Evolutionary conservation across 1,140 invertebrate genomes (phyloP), one percentile per base, ranked within the genome.

Genomic region (Scaptomyza graminum): DNA sequence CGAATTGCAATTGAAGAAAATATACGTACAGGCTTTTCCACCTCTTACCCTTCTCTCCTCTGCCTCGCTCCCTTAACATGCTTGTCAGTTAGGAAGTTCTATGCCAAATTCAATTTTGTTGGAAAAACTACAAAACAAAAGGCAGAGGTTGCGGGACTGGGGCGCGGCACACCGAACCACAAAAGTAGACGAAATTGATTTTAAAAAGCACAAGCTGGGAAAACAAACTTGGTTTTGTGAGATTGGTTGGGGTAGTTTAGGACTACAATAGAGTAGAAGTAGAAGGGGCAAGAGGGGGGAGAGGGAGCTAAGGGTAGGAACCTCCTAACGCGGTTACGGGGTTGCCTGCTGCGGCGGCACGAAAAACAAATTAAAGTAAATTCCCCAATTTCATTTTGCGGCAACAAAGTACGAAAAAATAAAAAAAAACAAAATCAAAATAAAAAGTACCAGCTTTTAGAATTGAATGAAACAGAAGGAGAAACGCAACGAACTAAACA

Each of bases 331-430:
- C 70, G 63, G 51, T 18, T 51, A 22, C 12, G 18, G 31, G 44
- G 13, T 46, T 52, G 31, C 59, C 43, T 47, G 64, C 69, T 52
- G 79, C 74, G 79, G 82, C 74, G 82, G 82, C 82, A 85, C 82
- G 82, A 87, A 87, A 87, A 87, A 79, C 82, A 87, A 87, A 87
- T 85, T 85, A 85, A 85, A 85, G 82, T 87, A 85, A 85, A 85
- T 85, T 85, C 82, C 82, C 82, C 82, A 85, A 85, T 85, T 85
- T 82, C 82, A 85, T 85, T 85, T 78, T 85, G 81, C 63, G 82
- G 81, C 71, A 85, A 76, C 61, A 80, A 76, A 85, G 65, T 76
- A 83, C 62, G 43, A 70, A 57, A 69, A 64, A 70, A 62, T 56
- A 49, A 51, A 52, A 47, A 1, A 74, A 59, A 70, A 54, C 54